These are phyloP conservation scores for Adrianichthys oophorus DNA, from an alignment of 2,797 vertebrate genomes.

Conservation along the genomic window DNA sequence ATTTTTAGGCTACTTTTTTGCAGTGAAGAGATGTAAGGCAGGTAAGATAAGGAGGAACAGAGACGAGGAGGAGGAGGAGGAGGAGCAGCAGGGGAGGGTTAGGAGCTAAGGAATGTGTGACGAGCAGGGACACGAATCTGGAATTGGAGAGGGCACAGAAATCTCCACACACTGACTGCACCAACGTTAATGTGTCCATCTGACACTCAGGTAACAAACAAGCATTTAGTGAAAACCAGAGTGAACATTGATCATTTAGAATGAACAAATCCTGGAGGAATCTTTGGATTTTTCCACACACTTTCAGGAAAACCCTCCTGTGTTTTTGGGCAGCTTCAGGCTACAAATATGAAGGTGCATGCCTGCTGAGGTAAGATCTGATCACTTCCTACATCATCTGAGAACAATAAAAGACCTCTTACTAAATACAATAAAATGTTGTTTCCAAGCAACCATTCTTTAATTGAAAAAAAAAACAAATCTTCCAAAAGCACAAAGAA, in stretches of 20 bases:
- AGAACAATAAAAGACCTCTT: too few relatives aligned
- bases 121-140: slow-evolving; percentile 75
- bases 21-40: slow-evolving; percentile 26
- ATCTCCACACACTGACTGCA: slow-evolving; percentile 26
- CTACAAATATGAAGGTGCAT: slow-evolving; percentile 29
- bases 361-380: slow-evolving; percentile 22
- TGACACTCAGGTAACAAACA: not conserved
- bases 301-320: slow-evolving; percentile 39
- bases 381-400: not conserved
- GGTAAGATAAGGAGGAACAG: slow-evolving; percentile 25
- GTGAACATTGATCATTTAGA: not conserved
- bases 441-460: too few relatives aligned
- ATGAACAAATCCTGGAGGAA: too few relatives aligned
- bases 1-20: slow-evolving; percentile 7
- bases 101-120: slow-evolving; percentile 72
- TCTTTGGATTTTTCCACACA: too few relatives aligned
- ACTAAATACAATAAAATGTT: too few relatives aligned
- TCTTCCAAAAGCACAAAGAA: too few relatives aligned
- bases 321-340: slow-evolving; percentile 46
- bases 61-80: slow-evolving; percentile 22
- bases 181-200: too few relatives aligned
- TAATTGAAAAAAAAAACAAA: slow-evolving; percentile 5
- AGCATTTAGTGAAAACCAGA: slow-evolving; percentile 1
- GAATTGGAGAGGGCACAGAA: slow-evolving; percentile 39
- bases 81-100: slow-evolving; percentile 40